Percentiles rank a stretch among this genome's conserved stretches.
These are phyloP conservation scores for Stomatorhinus walkeri DNA, from an alignment of 2,797 vertebrate species.

Conservation along the genomic window DNA sequence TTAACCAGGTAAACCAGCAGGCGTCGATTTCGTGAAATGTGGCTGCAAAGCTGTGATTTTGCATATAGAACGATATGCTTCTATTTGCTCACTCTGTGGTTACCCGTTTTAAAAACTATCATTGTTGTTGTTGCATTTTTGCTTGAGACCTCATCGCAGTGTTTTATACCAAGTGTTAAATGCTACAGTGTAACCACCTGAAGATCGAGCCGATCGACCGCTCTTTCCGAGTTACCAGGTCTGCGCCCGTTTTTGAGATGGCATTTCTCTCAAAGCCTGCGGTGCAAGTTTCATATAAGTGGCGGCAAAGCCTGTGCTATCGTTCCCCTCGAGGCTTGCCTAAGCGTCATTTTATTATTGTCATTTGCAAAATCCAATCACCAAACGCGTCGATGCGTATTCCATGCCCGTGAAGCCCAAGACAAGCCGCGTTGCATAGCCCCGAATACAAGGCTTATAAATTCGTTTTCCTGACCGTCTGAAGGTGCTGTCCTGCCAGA, in stretches of 20 bases:
- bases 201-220: not conserved
- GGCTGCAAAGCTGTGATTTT: not conserved
- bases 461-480: not conserved
- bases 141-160: not conserved
- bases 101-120: too few species aligned
- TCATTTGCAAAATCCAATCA: not conserved
- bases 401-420: not conserved
- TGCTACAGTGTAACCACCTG: not conserved
- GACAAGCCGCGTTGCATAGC: not conserved
- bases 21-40: not conserved
- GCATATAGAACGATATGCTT: not conserved
- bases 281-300: not conserved
- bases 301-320: not conserved
- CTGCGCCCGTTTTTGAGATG: not conserved
- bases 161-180: not conserved
- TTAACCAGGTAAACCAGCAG: constrained; percentile 75
- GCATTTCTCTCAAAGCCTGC: not conserved
- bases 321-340: not conserved
- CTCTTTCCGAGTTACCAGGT: not conserved
- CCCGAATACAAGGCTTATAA: not conserved
- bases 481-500: not conserved
- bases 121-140: not conserved
- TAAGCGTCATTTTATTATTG: not conserved
- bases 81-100: not conserved
- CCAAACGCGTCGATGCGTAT: not conserved